phyloP scores from a whole-genome alignment of 2,797 vertebrate species.

The Acanthopagrus latus region DNA sequence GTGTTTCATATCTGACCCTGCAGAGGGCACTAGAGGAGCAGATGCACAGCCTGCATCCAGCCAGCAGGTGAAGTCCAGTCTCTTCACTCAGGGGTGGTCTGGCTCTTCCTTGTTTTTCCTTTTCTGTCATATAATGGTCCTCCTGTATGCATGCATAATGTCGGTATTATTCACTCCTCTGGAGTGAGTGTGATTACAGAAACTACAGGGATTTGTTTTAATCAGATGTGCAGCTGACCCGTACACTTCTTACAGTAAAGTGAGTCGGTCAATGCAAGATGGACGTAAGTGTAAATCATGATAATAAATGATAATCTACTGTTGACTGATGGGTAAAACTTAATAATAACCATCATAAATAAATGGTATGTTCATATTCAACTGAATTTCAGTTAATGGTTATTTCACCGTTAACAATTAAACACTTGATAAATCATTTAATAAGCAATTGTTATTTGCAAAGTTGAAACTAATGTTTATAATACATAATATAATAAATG shows the following conservation, averaged over 20 bases:
- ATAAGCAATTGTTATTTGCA: too few species aligned
- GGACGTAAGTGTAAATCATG: background rate
- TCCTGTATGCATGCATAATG: background rate
- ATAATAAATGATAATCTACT: background rate
- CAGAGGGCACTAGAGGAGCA: slow-evolving; percentile 60
- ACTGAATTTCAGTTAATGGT: too few species aligned
- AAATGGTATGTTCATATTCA: too few species aligned
- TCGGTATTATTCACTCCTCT: too few species aligned
- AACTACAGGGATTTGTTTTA: background rate
- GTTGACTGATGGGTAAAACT: too few species aligned
- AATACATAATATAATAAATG: too few species aligned
- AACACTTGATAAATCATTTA: too few species aligned
- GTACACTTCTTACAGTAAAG: background rate
- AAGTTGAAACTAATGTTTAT: too few species aligned
- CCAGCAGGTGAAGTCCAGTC: background rate
- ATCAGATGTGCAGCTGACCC: background rate
- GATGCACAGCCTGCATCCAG: background rate
- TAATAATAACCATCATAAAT: too few species aligned
- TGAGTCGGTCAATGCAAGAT: background rate
- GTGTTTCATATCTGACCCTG: slow-evolving; percentile 30
- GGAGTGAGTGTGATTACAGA: background rate
- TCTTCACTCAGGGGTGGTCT: background rate
- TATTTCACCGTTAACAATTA: too few species aligned
- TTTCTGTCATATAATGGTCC: background rate
- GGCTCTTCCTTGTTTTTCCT: background rate